Evolutionary conservation across 2,113 vertebrate genomes (phyloP), one percentile per base, ranked within the genome.

Genomic region (Acanthochromis polyacanthus): DNA sequence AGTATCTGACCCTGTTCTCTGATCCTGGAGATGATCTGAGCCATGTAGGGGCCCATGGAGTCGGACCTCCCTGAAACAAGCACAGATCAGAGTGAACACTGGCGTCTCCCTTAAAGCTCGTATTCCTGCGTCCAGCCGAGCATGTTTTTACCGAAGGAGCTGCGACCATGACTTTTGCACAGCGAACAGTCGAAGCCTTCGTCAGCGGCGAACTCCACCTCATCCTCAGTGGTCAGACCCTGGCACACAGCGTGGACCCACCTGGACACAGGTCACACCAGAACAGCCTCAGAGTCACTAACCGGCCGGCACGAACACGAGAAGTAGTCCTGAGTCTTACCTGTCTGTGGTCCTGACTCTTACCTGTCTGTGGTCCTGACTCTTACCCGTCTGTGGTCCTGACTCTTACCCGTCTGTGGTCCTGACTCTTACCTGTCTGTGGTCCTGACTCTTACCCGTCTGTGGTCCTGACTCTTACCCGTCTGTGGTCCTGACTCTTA

Each of bases 181-280:
- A 98, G 95, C 45, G 96, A 94, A 92, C 98, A 99, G 90, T 99
- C 96, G 79, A 99, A 99, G 55, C 98, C 97, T 82, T 95, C 92
- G 57, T 99, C 97, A 15, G 97, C 96, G n/a, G 95, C 95, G 8
- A 75, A 91, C 91, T 99, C 98, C 83, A 98, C 97, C 82, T 99
- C 96, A 28, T 97, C 96, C 63, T 99, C 97, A 11, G 95, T 93
- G 82, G 91, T 95, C 90, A 99, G 94, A 80, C 96, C 97, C 91
- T 99, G 96, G 91, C 98, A 99, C 65, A 92, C 75, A n/a, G 97
- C 96, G 64, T 99, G 98, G 88, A 99, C 95, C 98, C 98, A 99
- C 92, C 98, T 99, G 6, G 10, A 78, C 16, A 66, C 30, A 32
- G 30, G 4, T 32, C 7, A 32, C 1, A 32, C 30, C 30, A 32